Base-by-base conservation (phyloP, 1,140 invertebrate genomes). In the Drosophila ohnishii region DNA sequence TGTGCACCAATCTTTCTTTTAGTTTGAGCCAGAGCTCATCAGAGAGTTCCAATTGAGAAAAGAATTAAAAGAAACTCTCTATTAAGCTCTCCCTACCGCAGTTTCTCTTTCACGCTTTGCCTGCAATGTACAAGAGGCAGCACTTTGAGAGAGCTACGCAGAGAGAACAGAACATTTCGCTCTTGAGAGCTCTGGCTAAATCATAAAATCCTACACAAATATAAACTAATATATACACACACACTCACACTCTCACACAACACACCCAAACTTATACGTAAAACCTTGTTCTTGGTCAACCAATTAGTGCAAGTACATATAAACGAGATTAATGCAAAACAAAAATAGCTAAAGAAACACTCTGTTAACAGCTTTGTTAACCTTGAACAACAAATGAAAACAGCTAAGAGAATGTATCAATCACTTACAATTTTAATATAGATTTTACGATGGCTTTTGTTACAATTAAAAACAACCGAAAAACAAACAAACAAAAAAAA, bases 361-460 rank as follows among this genome's bases (percentile, higher is more conserved):
- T 40, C 47, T 39, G 64, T 70, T 58, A 70, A 70, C 34, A n/a
- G 22, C 42, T 58, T 34, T 51, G 48, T 48, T 30, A 48, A 19
- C 62, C 14, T 10, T 19, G 32, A 40, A 63, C 9, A 56, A 25
- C 22, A 19, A 6, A 8, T 11, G 19, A 14, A 32, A 71, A 65
- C 64, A 19, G 60, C 42, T 45, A 70, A 70, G 19, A 39, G 25
- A 70, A 48, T 69, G 34, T 35, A 57, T 69, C 39, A 71, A 70
- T 70, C 65, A 57, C 50, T 56, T 30, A 39, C 56, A 45, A 34
- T 58, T 70, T 69, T 71, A 71, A 69, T 70, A 58, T 71, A 70
- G 53, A 71, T 71, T 40, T 58, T 70, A 71, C 44, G 67, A 71
- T 58, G 66, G 65, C 51, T 67, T 71, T 71, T 71, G 53, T 71